These are phyloP conservation scores for Meganola albula DNA, from an alignment of 2,888 invertebrate genomes.

Conservation along the genomic window DNA sequence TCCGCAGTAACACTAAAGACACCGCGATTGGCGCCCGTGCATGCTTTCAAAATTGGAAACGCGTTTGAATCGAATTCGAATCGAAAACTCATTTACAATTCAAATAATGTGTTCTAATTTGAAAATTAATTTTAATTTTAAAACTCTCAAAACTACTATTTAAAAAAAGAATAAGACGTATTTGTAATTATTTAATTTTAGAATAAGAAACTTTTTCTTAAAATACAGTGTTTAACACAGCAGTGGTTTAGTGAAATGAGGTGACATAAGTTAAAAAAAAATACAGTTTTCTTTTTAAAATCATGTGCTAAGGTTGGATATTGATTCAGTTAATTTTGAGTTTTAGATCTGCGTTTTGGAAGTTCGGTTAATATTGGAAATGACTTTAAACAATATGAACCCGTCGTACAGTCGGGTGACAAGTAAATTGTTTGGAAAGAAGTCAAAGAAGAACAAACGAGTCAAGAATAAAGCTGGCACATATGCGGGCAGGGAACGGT, in stretches of 20 bases:
- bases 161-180: no score
- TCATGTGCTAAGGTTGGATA: constrained; percentile 1
- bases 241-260: constrained; percentile 24
- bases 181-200: no score
- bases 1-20: constrained; percentile 45
- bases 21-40: constrained; percentile 43
- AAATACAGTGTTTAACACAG: not conserved
- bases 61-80: no score
- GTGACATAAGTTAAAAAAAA: constrained; percentile 14
- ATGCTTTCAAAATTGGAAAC: constrained; percentile 21
- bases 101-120: constrained; percentile 4
- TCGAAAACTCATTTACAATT: constrained; percentile 10
- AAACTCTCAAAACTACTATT: no score
- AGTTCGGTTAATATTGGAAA: constrained; percentile 28
- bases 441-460: constrained; percentile 60
- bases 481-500: constrained; percentile 62
- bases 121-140: constrained; percentile 9
- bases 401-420: constrained; percentile 55
- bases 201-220: not conserved
- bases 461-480: constrained; percentile 58
- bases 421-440: constrained; percentile 63
- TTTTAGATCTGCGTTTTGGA: constrained; percentile 8
- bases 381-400: constrained; percentile 55
- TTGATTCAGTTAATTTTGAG: constrained; percentile 3
- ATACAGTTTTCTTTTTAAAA: not conserved